A percentile compares a stretch with the other conserved stretches of the same genome.
Evolutionary conservation across 2,888 invertebrate genomes (phyloP).

Genomic region (Pyrrhopygopsis socrates): DNA sequence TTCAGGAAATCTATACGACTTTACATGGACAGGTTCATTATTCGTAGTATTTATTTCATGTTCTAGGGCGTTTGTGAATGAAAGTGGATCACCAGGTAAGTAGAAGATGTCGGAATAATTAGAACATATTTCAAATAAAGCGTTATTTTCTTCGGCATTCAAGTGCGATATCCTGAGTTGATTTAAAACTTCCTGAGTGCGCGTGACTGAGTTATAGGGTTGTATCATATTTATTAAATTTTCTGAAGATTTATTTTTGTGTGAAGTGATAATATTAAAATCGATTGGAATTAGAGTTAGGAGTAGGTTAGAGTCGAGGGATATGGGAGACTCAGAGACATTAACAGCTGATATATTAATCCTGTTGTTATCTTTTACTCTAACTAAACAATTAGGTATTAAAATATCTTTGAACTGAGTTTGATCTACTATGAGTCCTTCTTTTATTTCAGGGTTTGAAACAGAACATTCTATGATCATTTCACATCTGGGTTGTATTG

Average conservation of each 20-base stretch:
- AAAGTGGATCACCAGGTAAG: slow-evolving; percentile 59
- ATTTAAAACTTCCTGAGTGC: slow-evolving; percentile 1
- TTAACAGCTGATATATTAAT: slow-evolving; percentile 46
- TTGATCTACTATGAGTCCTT: slow-evolving; percentile 48
- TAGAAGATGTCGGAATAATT: slow-evolving; percentile 63
- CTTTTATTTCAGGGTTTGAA: slow-evolving; percentile 52
- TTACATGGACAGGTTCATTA: slow-evolving; percentile 65
- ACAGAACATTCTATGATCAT: slow-evolving; percentile 61
- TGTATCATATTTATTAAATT: neutral
- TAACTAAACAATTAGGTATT: slow-evolving; percentile 45
- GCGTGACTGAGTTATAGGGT: neutral
- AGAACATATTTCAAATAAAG: slow-evolving; percentile 36
- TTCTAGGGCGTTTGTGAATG: slow-evolving; percentile 50
- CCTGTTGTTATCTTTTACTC: slow-evolving; percentile 33
- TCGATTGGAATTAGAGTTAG: neutral
- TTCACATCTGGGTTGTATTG: slow-evolving; percentile 53
- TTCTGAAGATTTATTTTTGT: neutral
- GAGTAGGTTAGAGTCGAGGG: slow-evolving; percentile 35
- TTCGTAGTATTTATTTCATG: slow-evolving; percentile 70
- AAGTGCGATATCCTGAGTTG: slow-evolving; percentile 3
- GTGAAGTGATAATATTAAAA: too few species aligned
- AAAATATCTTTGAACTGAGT: slow-evolving; percentile 8
- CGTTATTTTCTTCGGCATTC: slow-evolving; percentile 30
- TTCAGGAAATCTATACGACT: slow-evolving; percentile 82
- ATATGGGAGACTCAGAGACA: slow-evolving; percentile 31